Conservation (phyloP, 2,888 invertebrate species). For the Pilophorus perplexus region DNA sequence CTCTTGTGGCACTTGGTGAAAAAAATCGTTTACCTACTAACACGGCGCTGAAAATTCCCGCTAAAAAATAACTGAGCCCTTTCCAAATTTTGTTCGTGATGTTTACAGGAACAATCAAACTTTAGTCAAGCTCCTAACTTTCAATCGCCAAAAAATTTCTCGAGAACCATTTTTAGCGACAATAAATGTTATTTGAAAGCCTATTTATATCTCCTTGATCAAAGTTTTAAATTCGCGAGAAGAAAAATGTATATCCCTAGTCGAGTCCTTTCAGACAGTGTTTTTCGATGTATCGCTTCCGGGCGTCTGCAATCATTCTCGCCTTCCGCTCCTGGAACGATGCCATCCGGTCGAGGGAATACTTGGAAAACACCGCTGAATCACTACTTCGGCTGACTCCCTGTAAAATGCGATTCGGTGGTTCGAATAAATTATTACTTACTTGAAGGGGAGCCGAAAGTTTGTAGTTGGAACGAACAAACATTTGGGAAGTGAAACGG, state of each 20-base stretch:
- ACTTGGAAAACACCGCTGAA: slow-evolving; percentile 43
- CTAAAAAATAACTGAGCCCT: too few relatives aligned
- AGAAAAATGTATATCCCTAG: background rate
- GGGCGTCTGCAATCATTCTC: slow-evolving; percentile 72
- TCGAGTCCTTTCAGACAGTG: slow-evolving; percentile 57
- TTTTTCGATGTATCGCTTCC: slow-evolving; percentile 74
- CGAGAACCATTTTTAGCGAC: background rate
- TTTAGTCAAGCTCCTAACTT: too few relatives aligned
- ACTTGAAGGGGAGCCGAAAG: too few relatives aligned
- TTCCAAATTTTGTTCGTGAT: too few relatives aligned
- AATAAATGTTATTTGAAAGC: too few relatives aligned
- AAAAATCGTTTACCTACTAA: too few relatives aligned
- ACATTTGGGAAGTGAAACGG: too few relatives aligned
- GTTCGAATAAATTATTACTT: too few relatives aligned
- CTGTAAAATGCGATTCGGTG: background rate
- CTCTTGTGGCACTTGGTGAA: slow-evolving; percentile 20
- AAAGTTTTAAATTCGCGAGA: background rate
- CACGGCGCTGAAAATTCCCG: too few relatives aligned
- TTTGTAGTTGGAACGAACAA: too few relatives aligned
- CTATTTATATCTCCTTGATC: too few relatives aligned
- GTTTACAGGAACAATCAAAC: too few relatives aligned
- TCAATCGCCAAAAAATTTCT: background rate
- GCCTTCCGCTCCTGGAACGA: slow-evolving; percentile 78
- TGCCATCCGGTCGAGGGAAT: slow-evolving; percentile 63
- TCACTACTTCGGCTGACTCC: slow-evolving; percentile 3